phyloP scores from a whole-genome alignment of 2,113 vertebrate genomes.

The Cyprinodon brontotheroides region DNA sequence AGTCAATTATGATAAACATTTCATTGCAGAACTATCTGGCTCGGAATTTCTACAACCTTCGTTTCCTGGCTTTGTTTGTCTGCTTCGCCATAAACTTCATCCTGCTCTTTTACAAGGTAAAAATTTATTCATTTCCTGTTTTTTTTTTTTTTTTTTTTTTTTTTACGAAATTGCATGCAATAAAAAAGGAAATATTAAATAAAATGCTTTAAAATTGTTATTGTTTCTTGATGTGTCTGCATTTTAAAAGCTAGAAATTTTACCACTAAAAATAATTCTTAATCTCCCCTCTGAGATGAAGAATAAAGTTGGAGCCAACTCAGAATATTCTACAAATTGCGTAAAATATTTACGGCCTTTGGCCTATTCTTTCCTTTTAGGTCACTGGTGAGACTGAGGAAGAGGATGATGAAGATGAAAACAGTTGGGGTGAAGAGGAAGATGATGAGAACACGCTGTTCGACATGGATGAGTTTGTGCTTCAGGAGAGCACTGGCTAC shows the following conservation, averaged over 20 bases:
- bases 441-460: conserved; percentile 83
- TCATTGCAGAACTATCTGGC: conserved; percentile 91
- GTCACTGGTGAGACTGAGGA: conserved; percentile 88
- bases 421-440: conserved; percentile 85
- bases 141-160: no score
- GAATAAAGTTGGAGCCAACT: background rate
- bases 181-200: no score
- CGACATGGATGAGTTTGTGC: conserved; percentile 93
- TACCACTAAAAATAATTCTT: no score
- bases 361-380: conserved; percentile 61
- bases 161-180: background rate
- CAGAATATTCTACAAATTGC: background rate
- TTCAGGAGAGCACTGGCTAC: conserved; percentile 95
- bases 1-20: background rate
- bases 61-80: conserved; percentile 94
- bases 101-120: conserved; percentile 98
- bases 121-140: no score
- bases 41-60: conserved; percentile 98
- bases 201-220: background rate
- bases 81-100: conserved; percentile 99
- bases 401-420: conserved; percentile 77
- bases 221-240: no score
- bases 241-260: no score
- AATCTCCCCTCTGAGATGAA: no score
- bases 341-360: background rate